phyloP scores from a whole-genome alignment of 2,113 vertebrate species.

The Hippolais icterina region DNA sequence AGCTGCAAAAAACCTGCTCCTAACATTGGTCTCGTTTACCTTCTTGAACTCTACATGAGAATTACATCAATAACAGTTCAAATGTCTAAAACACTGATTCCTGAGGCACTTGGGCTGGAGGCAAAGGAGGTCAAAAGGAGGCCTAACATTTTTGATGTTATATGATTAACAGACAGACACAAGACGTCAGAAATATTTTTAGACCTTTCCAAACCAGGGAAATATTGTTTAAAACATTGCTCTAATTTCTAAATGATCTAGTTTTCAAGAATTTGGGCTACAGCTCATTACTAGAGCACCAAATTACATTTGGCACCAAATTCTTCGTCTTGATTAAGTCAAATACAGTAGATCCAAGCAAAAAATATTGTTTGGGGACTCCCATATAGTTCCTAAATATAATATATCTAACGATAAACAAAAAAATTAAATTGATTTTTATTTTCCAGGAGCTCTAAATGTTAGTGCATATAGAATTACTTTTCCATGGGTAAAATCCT shows the following conservation, averaged over 20 bases:
- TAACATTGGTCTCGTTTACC: background rate
- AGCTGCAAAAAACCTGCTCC: background rate
- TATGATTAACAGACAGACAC: background rate
- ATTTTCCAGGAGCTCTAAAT: background rate
- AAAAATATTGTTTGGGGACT: background rate
- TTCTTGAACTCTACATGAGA: background rate
- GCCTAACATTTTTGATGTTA: background rate
- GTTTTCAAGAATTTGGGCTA: background rate
- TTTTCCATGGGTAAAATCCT: background rate
- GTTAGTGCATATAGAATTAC: background rate
- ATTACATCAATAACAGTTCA: background rate
- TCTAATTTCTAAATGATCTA: background rate
- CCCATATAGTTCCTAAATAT: background rate
- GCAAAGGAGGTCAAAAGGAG: background rate
- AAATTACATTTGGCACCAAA: background rate
- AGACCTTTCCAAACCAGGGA: background rate
- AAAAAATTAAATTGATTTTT: background rate
- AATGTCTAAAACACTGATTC: background rate
- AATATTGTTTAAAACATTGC: background rate
- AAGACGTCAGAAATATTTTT: background rate
- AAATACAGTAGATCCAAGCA: background rate
- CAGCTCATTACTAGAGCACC: background rate
- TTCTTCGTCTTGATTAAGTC: background rate
- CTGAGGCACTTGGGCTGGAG: background rate
- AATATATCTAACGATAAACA: background rate